Base-by-base conservation (phyloP, 1,140 invertebrate species). In the Ceratoteleas bidentatus region DNA sequence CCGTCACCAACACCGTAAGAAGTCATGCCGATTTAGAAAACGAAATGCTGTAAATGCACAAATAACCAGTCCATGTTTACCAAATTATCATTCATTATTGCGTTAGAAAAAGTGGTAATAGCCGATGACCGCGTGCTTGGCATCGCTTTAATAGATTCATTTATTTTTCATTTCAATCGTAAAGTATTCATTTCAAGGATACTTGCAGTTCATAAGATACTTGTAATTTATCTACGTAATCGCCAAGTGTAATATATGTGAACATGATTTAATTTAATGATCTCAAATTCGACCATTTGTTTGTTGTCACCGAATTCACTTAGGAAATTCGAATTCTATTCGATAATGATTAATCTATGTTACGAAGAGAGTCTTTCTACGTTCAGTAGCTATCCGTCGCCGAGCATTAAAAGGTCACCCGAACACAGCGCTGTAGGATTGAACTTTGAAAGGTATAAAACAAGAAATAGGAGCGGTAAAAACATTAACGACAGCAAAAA, bases 1-100 rank as follows among this genome's bases (percentile, higher is more conserved):
- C 90, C 89, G 90, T 87, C 85, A 86, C 85, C 85, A 84, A 58
- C 73, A 70, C 66, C 69, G 70, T 65, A 83, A 85, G 82, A 70
- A 87, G 87, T 84, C 61, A 49, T 87, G 83, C 80, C 85, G 82
- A 84, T 81, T 79, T 65, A 62, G 76, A 57, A 66, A 80, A 62
- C 75, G 68, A 81, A 86, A 87, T 87, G 86, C 86, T 84, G 78
- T 81, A 84, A 84, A 84, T 69, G 56, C 85, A 75, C 86, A 83
- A 86, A 83, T 80, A 74, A 80, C 15, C 45, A 50, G 52, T 62
- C 45, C 49, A 70, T 74, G 58, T 81, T 69, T 81, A 60, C 77
- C 64, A 74, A 80, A 80, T 74, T 74, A 74, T 74, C 60, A 38
- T 54, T 74, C 66, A 69, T 80, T 73, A 74, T 62, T 72, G 43